Evolutionary conservation across 2,797 vertebrate genomes (phyloP).

Genomic region (Pangasius larnaudii): DNA sequence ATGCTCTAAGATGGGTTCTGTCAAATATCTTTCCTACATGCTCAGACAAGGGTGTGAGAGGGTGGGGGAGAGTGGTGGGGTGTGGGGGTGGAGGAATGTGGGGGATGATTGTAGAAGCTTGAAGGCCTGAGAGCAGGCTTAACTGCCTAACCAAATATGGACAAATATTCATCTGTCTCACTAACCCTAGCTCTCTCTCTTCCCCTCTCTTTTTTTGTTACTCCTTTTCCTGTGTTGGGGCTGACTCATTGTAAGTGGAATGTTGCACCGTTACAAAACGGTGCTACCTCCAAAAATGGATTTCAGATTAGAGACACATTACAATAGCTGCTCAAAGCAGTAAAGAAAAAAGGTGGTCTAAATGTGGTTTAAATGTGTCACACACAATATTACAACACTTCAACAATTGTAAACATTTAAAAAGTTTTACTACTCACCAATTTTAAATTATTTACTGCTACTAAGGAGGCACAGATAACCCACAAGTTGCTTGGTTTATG

Average conservation of each 20-base stretch:
- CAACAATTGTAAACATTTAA: background rate
- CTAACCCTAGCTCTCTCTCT: background rate
- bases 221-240: slow-evolving; percentile 42
- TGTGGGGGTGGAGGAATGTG: background rate
- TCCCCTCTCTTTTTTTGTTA: background rate
- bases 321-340: background rate
- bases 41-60: slow-evolving; percentile 54
- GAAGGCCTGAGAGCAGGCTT: slow-evolving; percentile 47
- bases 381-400: background rate
- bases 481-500: background rate
- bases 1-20: background rate
- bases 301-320: background rate
- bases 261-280: background rate
- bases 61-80: background rate
- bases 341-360: background rate
- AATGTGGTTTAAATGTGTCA: background rate
- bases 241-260: slow-evolving; percentile 40
- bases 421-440: background rate
- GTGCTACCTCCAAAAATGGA: slow-evolving; percentile 23
- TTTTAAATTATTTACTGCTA: background rate
- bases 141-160: slow-evolving; percentile 70
- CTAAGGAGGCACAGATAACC: background rate
- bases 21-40: background rate
- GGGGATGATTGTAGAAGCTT: background rate
- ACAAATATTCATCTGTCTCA: slow-evolving; percentile 28